Evolutionary conservation across 2,797 vertebrate species (phyloP).

Genomic region (Lepus townsendii): DNA sequence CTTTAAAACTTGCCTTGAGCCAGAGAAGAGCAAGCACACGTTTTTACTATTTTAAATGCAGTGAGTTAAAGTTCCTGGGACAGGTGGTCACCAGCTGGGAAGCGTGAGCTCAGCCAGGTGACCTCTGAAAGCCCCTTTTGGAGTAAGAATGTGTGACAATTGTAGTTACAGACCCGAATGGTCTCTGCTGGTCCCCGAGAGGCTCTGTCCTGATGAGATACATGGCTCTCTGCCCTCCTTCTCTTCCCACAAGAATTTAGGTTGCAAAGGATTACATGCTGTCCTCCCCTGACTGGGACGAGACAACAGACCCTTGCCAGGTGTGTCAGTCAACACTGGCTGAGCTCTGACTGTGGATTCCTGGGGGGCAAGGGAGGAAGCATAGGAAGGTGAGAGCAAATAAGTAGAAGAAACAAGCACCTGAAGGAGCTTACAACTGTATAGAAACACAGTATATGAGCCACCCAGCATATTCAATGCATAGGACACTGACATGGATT

Average conservation of each 20-base stretch:
- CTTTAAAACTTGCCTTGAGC: constrained; percentile 69
- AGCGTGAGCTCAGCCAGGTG: constrained; percentile 69
- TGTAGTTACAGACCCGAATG: constrained; percentile 32
- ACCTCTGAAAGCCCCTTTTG: constrained; percentile 71
- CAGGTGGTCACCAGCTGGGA: constrained; percentile 74
- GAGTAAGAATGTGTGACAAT: constrained; percentile 64
- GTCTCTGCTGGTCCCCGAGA: constrained; percentile 23
- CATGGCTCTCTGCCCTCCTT: neutral
- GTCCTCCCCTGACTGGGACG: neutral
- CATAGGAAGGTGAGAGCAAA: neutral
- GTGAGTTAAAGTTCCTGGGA: constrained; percentile 61
- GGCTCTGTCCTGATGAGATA: constrained; percentile 16
- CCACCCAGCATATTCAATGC: neutral
- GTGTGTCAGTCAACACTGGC: constrained; percentile 55
- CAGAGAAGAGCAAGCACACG: constrained; percentile 50
- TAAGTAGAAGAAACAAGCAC: constrained; percentile 36
- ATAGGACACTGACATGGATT: neutral
- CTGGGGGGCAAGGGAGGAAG: neutral
- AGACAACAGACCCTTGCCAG: constrained; percentile 31
- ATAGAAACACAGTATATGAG: neutral
- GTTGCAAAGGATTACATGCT: constrained; percentile 47
- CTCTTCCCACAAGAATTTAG: constrained; percentile 66
- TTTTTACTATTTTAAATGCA: constrained; percentile 58
- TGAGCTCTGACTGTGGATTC: constrained; percentile 58
- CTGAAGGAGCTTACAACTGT: neutral